Percentiles rank a stretch among this genome's conserved stretches.
These are phyloP conservation scores for Sussaba pulchella DNA, from an alignment of 2,888 invertebrate genomes.

Conservation along the genomic window DNA sequence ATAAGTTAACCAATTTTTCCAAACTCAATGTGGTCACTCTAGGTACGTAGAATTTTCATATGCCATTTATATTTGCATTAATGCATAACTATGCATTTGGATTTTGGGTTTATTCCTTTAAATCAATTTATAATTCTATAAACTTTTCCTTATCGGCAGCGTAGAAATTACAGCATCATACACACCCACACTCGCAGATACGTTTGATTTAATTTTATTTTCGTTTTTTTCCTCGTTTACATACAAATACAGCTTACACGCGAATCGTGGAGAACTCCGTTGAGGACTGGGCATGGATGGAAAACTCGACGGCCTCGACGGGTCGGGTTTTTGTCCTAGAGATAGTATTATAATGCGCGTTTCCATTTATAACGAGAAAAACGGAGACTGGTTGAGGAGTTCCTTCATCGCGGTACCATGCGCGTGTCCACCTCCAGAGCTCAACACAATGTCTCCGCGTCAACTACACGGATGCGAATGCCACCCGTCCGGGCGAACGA, in stretches of 20 bases:
- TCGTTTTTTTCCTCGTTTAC: constrained; percentile 13
- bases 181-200: too few species aligned
- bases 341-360: constrained; percentile 73
- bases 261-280: constrained; percentile 23
- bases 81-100: too few species aligned
- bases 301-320: constrained; percentile 54
- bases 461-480: constrained; percentile 38
- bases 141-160: too few species aligned
- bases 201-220: too few species aligned
- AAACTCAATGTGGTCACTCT: too few species aligned
- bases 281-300: constrained; percentile 37
- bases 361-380: constrained; percentile 71
- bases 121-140: too few species aligned
- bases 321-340: constrained; percentile 71
- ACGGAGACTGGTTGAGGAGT: constrained; percentile 55
- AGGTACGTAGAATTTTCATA: too few species aligned
- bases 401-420: constrained; percentile 50
- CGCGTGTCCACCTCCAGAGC: constrained; percentile 38
- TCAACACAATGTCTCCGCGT: constrained; percentile 29
- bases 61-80: too few species aligned
- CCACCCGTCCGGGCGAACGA: background rate
- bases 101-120: too few species aligned
- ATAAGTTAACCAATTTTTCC: too few species aligned
- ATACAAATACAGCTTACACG: background rate
- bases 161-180: too few species aligned